Evolutionary conservation across 1,140 invertebrate genomes (phyloP).

Genomic region (Vollenhovia emeryi): DNA sequence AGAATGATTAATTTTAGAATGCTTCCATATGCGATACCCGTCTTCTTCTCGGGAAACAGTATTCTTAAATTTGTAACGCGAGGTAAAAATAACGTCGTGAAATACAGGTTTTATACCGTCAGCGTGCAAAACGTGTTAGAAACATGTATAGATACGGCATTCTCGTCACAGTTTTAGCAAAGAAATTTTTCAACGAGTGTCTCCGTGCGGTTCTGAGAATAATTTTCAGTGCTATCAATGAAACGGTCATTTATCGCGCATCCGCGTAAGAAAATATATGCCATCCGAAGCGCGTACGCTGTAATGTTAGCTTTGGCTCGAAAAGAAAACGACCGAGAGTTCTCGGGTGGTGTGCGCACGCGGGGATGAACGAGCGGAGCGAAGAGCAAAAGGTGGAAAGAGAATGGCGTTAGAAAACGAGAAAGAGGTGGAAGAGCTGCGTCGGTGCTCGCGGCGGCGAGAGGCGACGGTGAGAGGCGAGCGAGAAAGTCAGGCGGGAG

Average conservation of each 20-base stretch:
- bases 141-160: background rate
- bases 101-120: background rate
- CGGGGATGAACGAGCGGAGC: background rate
- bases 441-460: background rate
- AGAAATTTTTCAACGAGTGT: background rate
- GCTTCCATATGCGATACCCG: background rate
- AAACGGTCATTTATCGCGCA: conserved; percentile 29
- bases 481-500: conserved; percentile 48
- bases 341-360: background rate
- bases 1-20: background rate
- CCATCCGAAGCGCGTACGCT: conserved; percentile 29
- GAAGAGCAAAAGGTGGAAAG: background rate
- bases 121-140: background rate
- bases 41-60: background rate
- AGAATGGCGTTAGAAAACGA: conserved; percentile 23
- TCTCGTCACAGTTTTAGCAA: background rate
- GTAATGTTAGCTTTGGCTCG: conserved; percentile 69
- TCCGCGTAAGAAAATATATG: conserved; percentile 42
- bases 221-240: background rate
- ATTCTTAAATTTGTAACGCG: background rate
- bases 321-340: conserved; percentile 19
- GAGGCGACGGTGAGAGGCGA: background rate
- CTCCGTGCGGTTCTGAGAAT: background rate
- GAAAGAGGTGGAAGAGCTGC: conserved; percentile 16
- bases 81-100: conserved; percentile 8